Percentiles rank a stretch among this genome's conserved stretches.
Conservation (phyloP, 2,888 invertebrate species). For the Oxystoma pomonae region DNA sequence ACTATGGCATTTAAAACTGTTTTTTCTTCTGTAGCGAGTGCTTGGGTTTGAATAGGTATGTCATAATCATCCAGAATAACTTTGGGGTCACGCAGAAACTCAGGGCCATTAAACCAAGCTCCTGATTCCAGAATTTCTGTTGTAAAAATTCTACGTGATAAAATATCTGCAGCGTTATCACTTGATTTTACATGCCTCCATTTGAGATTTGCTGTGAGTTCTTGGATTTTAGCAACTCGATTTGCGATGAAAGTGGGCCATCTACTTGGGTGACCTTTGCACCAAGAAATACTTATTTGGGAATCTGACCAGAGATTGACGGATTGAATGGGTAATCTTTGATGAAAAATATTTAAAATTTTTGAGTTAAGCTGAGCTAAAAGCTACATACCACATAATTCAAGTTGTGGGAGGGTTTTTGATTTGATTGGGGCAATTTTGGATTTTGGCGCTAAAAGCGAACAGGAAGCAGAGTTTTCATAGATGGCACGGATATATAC, state of each 20-base stretch:
- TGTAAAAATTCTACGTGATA: constrained; percentile 5
- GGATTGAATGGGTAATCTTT: not conserved
- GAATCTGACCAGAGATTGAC: constrained; percentile 22
- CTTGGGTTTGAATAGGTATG: not conserved
- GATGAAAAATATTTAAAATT: constrained; percentile 8
- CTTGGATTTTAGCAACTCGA: constrained; percentile 17
- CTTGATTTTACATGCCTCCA: constrained; percentile 17
- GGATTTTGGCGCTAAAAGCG: constrained; percentile 17
- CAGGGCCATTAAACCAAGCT: constrained; percentile 16
- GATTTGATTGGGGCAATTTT: constrained; percentile 8
- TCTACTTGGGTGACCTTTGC: constrained; percentile 9
- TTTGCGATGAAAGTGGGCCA: constrained; percentile 21
- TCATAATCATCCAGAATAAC: not conserved
- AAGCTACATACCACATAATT: constrained; percentile 20
- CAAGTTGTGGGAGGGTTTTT: constrained; percentile 14
- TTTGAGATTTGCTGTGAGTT: constrained; percentile 12
- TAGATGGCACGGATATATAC: constrained; percentile 15
- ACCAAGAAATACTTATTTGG: constrained; percentile 20
- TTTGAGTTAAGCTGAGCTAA: constrained; percentile 13
- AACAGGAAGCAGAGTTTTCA: constrained; percentile 14
- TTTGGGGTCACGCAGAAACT: constrained; percentile 2
- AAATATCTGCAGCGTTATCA: constrained; percentile 17
- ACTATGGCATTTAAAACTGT: not conserved
- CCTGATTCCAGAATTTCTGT: not conserved
- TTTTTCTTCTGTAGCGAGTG: not conserved